These are phyloP conservation scores for Monochamus alternatus DNA, from an alignment of 2,888 invertebrate species.

Conservation along the genomic window DNA sequence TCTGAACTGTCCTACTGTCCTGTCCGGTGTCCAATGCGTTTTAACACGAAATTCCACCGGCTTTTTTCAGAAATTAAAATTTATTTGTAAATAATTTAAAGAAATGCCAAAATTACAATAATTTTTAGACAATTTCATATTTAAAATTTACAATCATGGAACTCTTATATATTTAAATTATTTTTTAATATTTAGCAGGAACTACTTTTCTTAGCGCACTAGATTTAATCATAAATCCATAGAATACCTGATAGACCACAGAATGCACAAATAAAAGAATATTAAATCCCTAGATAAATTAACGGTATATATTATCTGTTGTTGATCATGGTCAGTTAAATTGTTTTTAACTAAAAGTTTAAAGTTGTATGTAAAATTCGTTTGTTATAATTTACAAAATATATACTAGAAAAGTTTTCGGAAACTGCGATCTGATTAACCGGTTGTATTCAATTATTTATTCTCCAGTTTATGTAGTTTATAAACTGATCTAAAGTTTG, in stretches of 20 bases:
- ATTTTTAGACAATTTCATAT: conserved; percentile 17
- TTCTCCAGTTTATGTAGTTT: too few species aligned
- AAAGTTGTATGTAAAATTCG: too few species aligned
- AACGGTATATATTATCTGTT: too few species aligned
- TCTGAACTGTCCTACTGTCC: conserved; percentile 3
- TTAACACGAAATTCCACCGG: conserved; percentile 12
- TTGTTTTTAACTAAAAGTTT: too few species aligned
- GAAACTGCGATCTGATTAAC: too few species aligned
- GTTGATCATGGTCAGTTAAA: too few species aligned
- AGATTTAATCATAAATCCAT: conserved; percentile 10
- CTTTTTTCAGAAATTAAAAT: conserved; percentile 11
- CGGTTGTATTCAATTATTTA: too few species aligned
- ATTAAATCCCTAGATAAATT: too few species aligned
- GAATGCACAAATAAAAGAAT: not conserved
- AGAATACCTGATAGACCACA: not conserved
- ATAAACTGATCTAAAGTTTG: too few species aligned
- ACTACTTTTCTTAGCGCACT: conserved; percentile 18
- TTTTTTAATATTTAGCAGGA: not conserved
- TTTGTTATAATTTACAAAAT: too few species aligned
- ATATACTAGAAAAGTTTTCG: too few species aligned
- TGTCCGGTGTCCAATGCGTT: conserved; percentile 5
- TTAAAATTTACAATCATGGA: conserved; percentile 11
- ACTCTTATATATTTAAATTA: conserved; percentile 1
- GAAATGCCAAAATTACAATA: conserved; percentile 23
- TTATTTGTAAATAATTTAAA: not conserved